These are phyloP conservation scores for Rissa tridactyla DNA, from an alignment of 2,113 vertebrate genomes.

Conservation along the genomic window DNA sequence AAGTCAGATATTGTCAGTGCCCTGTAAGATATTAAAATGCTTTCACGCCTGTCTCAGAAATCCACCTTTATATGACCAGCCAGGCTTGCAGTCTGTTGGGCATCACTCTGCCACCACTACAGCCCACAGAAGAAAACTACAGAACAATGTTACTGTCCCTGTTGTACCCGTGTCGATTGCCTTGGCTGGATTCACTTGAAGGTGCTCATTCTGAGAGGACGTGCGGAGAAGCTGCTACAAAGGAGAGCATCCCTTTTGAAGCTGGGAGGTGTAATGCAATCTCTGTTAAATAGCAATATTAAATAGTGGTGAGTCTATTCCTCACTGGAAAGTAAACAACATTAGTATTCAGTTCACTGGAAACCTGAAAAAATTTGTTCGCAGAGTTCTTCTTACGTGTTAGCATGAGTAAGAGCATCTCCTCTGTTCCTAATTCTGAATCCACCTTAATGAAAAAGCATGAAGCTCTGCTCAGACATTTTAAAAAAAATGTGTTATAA, in stretches of 20 bases:
- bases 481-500: not conserved
- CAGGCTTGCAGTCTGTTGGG: not conserved
- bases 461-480: not conserved
- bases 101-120: not conserved
- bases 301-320: not conserved
- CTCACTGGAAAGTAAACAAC: not conserved
- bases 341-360: not conserved
- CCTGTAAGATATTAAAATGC: not conserved
- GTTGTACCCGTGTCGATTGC: accelerated
- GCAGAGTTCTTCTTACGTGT: not conserved
- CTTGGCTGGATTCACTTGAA: not conserved
- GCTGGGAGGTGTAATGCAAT: not conserved
- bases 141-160: not conserved
- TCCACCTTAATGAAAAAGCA: not conserved
- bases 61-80: not conserved
- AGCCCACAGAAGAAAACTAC: not conserved
- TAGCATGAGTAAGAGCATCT: not conserved
- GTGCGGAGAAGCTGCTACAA: not conserved
- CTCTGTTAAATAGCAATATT: not conserved
- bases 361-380: not conserved
- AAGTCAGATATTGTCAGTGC: not conserved
- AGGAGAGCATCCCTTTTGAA: not conserved
- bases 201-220: not conserved
- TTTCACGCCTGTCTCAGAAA: not conserved
- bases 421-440: not conserved